A percentile compares a stretch with the other conserved stretches of the same genome.
Evolutionary conservation across 2,797 vertebrate genomes (phyloP).

Genomic region (Taeniopygia guttata): DNA sequence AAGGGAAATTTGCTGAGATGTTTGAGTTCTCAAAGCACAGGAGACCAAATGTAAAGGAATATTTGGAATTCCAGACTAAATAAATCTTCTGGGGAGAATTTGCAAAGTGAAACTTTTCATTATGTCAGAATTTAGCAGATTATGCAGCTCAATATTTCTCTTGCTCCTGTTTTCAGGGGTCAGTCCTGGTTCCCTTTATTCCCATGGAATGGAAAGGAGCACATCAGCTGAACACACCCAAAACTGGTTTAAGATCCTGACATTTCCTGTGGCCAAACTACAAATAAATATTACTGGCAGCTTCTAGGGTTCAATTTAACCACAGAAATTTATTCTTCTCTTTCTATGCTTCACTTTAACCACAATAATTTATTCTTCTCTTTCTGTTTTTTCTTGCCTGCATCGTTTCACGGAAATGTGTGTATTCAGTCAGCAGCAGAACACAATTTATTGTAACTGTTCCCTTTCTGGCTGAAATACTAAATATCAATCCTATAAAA

Average conservation of each 20-base stretch:
- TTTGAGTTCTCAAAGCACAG: too few species aligned
- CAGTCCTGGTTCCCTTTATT: background rate
- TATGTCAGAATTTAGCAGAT: rapidly evolving
- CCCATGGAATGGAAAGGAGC: background rate
- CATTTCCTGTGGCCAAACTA: background rate
- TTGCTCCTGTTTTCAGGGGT: background rate
- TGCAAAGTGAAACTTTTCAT: background rate
- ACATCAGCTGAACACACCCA: background rate
- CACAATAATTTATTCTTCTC: background rate
- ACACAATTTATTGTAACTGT: background rate
- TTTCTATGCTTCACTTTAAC: background rate
- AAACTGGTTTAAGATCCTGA: background rate
- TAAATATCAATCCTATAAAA: background rate
- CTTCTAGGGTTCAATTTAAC: background rate
- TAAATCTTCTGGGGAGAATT: background rate
- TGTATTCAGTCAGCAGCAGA: background rate
- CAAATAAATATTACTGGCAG: background rate
- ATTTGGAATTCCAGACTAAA: background rate
- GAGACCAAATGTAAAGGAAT: background rate
- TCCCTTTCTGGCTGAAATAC: background rate
- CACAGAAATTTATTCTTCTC: background rate
- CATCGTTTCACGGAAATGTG: background rate
- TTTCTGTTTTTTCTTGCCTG: background rate
- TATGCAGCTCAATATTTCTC: background rate
- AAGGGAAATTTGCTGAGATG: background rate